phyloP scores from a whole-genome alignment of 2,113 vertebrate species.

The Oenanthe oenanthe region DNA sequence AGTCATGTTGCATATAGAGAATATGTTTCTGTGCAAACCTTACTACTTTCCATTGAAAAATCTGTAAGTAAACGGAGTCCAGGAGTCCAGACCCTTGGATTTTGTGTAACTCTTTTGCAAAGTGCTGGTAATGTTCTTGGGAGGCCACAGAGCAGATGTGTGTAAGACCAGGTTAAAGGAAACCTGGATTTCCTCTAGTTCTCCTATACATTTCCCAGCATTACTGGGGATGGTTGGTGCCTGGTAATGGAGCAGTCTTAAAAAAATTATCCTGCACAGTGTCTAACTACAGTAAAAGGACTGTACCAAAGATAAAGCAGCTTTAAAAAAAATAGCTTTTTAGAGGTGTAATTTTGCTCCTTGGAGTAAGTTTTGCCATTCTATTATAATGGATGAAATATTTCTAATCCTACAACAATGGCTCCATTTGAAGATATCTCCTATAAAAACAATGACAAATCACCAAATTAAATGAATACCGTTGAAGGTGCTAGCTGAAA shows the following conservation, averaged over 20 bases:
- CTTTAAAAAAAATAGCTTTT: not conserved
- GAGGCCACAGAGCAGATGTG: not conserved
- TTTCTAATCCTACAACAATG: not conserved
- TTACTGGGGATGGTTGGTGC: rapidly evolving
- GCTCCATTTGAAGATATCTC: not conserved
- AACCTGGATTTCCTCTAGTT: not conserved
- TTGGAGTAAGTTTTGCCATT: not conserved
- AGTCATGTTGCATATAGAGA: not conserved
- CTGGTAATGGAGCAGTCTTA: not conserved
- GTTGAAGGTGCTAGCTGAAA: not conserved
- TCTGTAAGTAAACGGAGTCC: not conserved
- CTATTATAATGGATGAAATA: not conserved
- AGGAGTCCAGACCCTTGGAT: not conserved
- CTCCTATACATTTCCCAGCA: rapidly evolving
- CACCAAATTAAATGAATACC: not conserved
- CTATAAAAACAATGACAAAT: not conserved
- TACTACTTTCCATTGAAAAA: not conserved
- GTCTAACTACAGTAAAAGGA: not conserved
- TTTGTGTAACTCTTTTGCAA: not conserved
- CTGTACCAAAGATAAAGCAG: not conserved
- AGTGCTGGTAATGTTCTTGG: not conserved
- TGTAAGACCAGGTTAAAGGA: not conserved
- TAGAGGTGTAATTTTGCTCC: not conserved
- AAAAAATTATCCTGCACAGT: not conserved
- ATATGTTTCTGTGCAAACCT: not conserved